Conservation (phyloP, 1,140 invertebrate genomes). For the Achatina immaculata region DNA sequence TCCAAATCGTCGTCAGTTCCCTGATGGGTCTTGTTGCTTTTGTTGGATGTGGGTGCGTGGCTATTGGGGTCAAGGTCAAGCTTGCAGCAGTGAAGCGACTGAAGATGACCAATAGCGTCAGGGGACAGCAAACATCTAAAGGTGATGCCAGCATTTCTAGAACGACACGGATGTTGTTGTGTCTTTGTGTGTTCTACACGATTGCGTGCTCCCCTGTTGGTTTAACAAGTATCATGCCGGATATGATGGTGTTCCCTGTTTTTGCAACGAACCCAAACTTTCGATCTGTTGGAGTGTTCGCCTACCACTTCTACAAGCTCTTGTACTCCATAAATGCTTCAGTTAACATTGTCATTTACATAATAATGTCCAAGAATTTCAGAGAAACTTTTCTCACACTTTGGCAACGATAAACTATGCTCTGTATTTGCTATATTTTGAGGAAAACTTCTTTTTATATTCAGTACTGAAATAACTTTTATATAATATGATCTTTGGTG, state of each 20-base stretch:
- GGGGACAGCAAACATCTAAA: too few species aligned
- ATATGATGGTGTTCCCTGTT: neutral
- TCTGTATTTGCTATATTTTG: too few species aligned
- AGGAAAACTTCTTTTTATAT: too few species aligned
- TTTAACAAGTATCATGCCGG: neutral
- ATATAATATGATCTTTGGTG: too few species aligned
- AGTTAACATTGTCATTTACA: conserved; percentile 4
- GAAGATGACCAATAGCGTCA: neutral
- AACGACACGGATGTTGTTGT: conserved; percentile 6
- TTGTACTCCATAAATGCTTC: neutral
- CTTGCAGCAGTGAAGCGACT: neutral
- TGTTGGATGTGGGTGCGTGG: neutral
- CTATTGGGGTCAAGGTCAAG: neutral
- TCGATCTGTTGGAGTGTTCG: neutral
- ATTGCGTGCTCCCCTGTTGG: neutral
- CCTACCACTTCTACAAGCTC: neutral
- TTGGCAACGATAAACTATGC: too few species aligned
- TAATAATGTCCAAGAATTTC: neutral
- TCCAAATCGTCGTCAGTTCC: neutral
- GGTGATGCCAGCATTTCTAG: neutral
- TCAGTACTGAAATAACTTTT: too few species aligned
- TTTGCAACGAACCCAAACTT: neutral
- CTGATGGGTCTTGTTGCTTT: neutral
- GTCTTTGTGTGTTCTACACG: conserved; percentile 9
- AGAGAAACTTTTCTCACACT: too few species aligned